Base-by-base conservation (phyloP, 2,113 vertebrate species). In the Anas platyrhynchos region DNA sequence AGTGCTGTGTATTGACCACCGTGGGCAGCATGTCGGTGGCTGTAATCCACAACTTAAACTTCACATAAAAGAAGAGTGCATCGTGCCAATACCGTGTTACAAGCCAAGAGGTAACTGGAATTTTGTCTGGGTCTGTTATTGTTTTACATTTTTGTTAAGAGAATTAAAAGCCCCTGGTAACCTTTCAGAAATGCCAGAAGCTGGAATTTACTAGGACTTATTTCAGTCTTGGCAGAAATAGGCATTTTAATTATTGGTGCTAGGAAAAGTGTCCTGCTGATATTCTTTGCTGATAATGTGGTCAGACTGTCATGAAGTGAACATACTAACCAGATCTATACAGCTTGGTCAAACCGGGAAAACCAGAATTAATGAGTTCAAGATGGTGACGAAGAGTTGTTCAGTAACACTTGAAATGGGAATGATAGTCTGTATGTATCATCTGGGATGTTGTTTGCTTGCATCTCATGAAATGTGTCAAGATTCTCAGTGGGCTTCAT, bases 51-150 rank as follows among this genome's bases (percentile, higher is more conserved):
- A 98, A 8, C 97, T 98, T 61, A 99, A 99, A 84, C 97, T 99
- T 7, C 99, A 99, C 88, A 98, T 99, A 59, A 99, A 99, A 84
- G 99, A 99, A 93, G 99, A 99, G 69, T 99, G 99, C 82, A 93
- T 99, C 62, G 97, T 99, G 67, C 98, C 99, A 16, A 55, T 98
- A 11, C 98, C 99, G 0, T 99, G 99, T 66, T 98, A 99, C 94
- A 99, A 99, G 92, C 98, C 98, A 32, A 98, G 97, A 98, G 99
- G 99, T 99, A 97, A 87, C 68, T 91, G 81, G 59, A 32, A 48
- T 89, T 92, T 79, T 48, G 85, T 83, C 86, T 86, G 80, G 11
- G 17, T 74, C 83, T 94, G 75, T 71, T 84, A 34, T 62, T 94
- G 81, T 73, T 85, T 50, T 43, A 46, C 68, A 4, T 91, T 96